These are phyloP conservation scores for Rhadina sibilatrix DNA, from an alignment of 2,113 vertebrate species.

Conservation along the genomic window DNA sequence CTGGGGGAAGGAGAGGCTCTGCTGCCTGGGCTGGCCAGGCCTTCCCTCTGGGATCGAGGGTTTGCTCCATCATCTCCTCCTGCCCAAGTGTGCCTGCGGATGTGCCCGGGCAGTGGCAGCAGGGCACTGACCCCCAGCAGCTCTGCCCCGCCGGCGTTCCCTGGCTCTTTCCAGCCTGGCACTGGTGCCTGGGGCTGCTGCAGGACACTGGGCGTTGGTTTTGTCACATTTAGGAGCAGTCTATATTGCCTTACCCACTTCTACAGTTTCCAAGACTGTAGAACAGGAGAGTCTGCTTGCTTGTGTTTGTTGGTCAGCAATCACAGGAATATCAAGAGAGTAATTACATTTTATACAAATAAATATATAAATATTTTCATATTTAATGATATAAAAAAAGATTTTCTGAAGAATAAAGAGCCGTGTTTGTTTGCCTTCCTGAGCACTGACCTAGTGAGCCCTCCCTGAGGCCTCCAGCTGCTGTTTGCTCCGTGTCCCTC, in stretches of 20 bases:
- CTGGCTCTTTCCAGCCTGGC: background rate
- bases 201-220: background rate
- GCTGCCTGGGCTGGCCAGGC: background rate
- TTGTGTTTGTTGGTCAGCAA: background rate
- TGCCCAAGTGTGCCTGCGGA: background rate
- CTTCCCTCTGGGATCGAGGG: background rate
- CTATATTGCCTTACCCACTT: background rate
- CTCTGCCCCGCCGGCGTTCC: background rate
- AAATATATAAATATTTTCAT: too few species aligned
- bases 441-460: background rate
- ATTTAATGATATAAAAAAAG: too few species aligned
- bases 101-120: background rate
- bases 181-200: background rate
- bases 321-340: background rate
- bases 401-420: background rate
- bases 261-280: background rate
- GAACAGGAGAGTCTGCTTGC: background rate
- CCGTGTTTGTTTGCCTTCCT: background rate
- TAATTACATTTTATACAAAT: background rate
- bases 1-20: background rate
- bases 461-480: background rate
- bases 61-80: background rate
- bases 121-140: background rate
- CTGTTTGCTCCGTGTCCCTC: background rate
- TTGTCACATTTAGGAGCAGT: background rate